A percentile compares a stretch with the other conserved stretches of the same genome.
Evolutionary conservation across 37 sponge, comb jelly and placozoan genomes (phyloP).

Genomic region (Chondrilla cf. caribensis): DNA sequence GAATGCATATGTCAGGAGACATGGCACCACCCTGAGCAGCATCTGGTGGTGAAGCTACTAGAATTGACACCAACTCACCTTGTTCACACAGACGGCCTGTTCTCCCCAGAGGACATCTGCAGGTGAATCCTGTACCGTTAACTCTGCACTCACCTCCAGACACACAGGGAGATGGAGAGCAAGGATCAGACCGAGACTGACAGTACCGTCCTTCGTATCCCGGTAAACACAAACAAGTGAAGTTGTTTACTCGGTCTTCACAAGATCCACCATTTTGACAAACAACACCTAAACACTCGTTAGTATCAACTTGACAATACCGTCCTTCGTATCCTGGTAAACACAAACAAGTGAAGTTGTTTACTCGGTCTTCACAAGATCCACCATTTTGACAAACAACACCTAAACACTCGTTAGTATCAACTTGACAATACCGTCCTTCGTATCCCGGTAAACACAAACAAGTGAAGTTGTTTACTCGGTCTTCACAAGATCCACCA

Average conservation of each 20-base stretch:
- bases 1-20: too few relatives aligned
- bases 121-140: slow-evolving; percentile 29
- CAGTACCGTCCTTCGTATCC: slow-evolving; percentile 51
- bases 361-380: slow-evolving; percentile 24
- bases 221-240: slow-evolving; percentile 44
- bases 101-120: slow-evolving; percentile 52
- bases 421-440: slow-evolving; percentile 54
- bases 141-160: slow-evolving; percentile 56
- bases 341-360: slow-evolving; percentile 51
- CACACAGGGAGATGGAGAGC: slow-evolving; percentile 36
- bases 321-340: slow-evolving; percentile 39
- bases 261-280: slow-evolving; percentile 70
- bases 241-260: slow-evolving; percentile 17
- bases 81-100: slow-evolving; percentile 59
- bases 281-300: slow-evolving; percentile 19
- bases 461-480: slow-evolving; percentile 37
- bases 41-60: too few relatives aligned
- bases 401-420: neutral
- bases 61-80: too few relatives aligned
- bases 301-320: slow-evolving; percentile 39
- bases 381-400: slow-evolving; percentile 53
- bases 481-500: slow-evolving; percentile 53
- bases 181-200: slow-evolving; percentile 24
- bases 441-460: slow-evolving; percentile 39
- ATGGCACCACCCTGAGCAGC: too few relatives aligned